These are phyloP conservation scores for Scomber scombrus DNA, from an alignment of 2,113 vertebrate genomes.

Conservation along the genomic window DNA sequence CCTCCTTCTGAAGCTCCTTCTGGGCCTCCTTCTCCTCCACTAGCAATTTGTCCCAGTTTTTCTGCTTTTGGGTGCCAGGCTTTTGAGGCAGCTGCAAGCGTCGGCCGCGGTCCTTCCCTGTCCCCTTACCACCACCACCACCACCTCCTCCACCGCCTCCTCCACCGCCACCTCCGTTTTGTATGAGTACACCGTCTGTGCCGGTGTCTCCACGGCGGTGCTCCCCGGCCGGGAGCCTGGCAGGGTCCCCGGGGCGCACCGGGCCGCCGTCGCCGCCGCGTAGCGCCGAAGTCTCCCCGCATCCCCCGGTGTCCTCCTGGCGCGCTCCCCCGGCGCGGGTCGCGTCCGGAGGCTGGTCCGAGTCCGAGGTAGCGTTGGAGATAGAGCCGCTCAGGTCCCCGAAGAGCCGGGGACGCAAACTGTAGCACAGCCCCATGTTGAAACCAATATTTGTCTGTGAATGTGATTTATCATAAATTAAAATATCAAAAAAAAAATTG, in stretches of 20 bases:
- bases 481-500: conserved; percentile 73
- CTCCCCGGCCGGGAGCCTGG: conserved; percentile 81
- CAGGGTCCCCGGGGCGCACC: conserved; percentile 81
- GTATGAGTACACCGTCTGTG: conserved; percentile 85
- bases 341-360: conserved; percentile 82
- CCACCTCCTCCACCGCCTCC: conserved; percentile 68
- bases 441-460: conserved; percentile 75
- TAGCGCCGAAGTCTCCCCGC: conserved; percentile 79
- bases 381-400: conserved; percentile 89
- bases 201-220: conserved; percentile 80
- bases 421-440: conserved; percentile 97
- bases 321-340: conserved; percentile 80
- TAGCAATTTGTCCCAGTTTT: conserved; percentile 91
- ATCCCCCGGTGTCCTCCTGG: conserved; percentile 82
- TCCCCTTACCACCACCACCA: conserved; percentile 64
- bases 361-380: conserved; percentile 86
- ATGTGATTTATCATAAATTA: conserved; percentile 82
- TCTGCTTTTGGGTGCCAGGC: conserved; percentile 84
- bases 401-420: conserved; percentile 95
- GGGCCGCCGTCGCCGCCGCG: conserved; percentile 73
- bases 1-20: conserved; percentile 93
- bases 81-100: conserved; percentile 83
- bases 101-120: conserved; percentile 80
- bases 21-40: conserved; percentile 94
- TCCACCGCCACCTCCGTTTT: conserved; percentile 77